Evolutionary conservation across 2,888 invertebrate species (phyloP), one percentile per base, ranked within the genome.

Genomic region (Drosophila ustulata): DNA sequence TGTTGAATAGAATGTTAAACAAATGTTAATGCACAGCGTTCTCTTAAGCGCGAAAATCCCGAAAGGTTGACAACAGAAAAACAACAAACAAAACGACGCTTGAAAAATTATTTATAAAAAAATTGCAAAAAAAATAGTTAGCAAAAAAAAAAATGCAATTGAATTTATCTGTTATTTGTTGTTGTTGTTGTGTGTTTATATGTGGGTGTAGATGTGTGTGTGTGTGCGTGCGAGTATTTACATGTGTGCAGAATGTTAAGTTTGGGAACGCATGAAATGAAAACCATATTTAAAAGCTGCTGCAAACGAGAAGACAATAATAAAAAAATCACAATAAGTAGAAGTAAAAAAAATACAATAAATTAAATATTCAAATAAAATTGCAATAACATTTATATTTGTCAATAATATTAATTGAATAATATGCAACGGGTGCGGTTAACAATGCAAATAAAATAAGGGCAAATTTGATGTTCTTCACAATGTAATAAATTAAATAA

Each of bases 1-100:
- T 96, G 95, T 51, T 82, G 83, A 70, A 45, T 45, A 68, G 56
- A 71, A 49, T 50, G 18, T 61, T 55, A 69, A 52, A 39, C 26
- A 6, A n/a, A 52, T 59, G 52, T 55, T 63, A 64, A 4, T 56
- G 23, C 18, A 34, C 59, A 41, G 30, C 25, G 9, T 3, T 5
- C 6, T 28, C 4, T 8, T n/a, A 9, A 23, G 1, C 8, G 11
- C 4, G 1, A 5, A n/a, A 5, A 1, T 25, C 11, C 11, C 13
- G 9, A 69, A 51, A 62, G 34, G 50, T 52, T 25, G 32, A 45
- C 39, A 63, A 51, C 47, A 57, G 34, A 52, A 53, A 34, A 46
- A 47, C 18, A 49, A 25, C 8, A 50, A 8, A 25, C 8, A 51
- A 51, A 13, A 41, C 34, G 11, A 39, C 47, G 28, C 7, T 66